Percentiles rank a stretch among this genome's conserved stretches.
phyloP scores from a whole-genome alignment of 2,797 vertebrate genomes.

The Spinus pinus region DNA sequence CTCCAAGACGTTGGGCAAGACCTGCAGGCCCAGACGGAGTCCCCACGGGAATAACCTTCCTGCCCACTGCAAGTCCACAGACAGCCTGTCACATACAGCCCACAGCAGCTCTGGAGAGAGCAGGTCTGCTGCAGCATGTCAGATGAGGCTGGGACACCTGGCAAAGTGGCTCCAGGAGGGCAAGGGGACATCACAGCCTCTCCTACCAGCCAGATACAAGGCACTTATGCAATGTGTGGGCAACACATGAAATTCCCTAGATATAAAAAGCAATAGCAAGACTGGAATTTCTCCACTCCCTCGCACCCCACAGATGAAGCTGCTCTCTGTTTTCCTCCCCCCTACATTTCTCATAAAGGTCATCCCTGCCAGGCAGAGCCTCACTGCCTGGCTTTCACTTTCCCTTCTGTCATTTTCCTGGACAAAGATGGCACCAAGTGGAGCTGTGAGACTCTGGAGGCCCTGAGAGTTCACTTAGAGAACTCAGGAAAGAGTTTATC shows the following conservation, averaged over 20 bases:
- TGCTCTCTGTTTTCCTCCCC: not conserved
- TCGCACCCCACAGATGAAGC: not conserved
- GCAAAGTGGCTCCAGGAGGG: not conserved
- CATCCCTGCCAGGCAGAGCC: not conserved
- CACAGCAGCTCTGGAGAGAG: accelerated
- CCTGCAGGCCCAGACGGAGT: not conserved
- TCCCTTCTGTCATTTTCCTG: not conserved
- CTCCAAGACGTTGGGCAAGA: not conserved
- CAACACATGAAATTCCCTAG: not conserved
- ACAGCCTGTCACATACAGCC: not conserved
- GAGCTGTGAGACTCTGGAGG: not conserved
- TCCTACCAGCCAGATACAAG: not conserved
- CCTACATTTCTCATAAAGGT: not conserved
- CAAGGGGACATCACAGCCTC: not conserved
- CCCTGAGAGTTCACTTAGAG: not conserved
- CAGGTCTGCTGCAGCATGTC: not conserved
- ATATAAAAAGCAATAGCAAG: not conserved
- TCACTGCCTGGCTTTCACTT: not conserved
- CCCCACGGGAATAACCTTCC: not conserved
- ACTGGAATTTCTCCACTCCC: slow-evolving; percentile 7
- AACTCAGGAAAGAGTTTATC: not conserved
- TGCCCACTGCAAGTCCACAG: not conserved
- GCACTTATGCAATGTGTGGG: not conserved
- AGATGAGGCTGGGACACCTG: accelerated
- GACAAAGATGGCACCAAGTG: not conserved